Evolutionary conservation across 2,113 vertebrate species (phyloP).

Genomic region (Stercorarius parasiticus): DNA sequence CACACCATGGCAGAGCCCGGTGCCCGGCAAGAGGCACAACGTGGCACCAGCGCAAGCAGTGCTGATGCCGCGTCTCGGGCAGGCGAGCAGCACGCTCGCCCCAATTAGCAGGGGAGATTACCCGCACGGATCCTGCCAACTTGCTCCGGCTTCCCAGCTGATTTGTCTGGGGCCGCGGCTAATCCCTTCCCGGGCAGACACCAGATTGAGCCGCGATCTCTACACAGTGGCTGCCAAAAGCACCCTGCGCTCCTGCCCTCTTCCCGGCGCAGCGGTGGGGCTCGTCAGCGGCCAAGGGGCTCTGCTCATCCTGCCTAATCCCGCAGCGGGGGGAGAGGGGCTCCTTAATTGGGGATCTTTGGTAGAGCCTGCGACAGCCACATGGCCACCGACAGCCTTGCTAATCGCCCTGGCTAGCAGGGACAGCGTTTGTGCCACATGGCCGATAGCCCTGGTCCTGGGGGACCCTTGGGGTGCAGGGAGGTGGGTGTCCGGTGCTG

Average conservation of each 20-base stretch:
- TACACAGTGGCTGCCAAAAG: neutral
- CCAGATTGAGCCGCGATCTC: neutral
- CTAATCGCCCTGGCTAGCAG: neutral
- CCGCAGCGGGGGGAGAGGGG: neutral
- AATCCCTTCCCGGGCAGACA: slow-evolving; percentile 31
- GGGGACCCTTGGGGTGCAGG: rapidly evolving
- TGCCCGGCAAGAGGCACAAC: no score
- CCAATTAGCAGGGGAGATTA: slow-evolving; percentile 29
- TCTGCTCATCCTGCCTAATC: neutral
- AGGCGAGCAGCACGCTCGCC: neutral
- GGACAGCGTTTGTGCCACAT: neutral
- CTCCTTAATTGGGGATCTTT: neutral
- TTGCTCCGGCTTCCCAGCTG: neutral
- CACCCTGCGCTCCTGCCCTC: neutral
- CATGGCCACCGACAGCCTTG: neutral
- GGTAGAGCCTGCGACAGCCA: neutral
- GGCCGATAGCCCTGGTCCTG: rapidly evolving
- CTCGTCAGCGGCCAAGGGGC: neutral
- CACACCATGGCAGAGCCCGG: neutral
- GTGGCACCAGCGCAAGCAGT: rapidly evolving
- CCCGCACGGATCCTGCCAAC: neutral
- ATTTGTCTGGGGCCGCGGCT: neutral
- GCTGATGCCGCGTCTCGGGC: neutral
- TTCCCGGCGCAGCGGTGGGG: neutral
- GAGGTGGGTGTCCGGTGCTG: neutral